Percentiles rank a stretch among this genome's conserved stretches.
Conservation (phyloP, 2,888 invertebrate genomes). For the Drosophila recens region DNA sequence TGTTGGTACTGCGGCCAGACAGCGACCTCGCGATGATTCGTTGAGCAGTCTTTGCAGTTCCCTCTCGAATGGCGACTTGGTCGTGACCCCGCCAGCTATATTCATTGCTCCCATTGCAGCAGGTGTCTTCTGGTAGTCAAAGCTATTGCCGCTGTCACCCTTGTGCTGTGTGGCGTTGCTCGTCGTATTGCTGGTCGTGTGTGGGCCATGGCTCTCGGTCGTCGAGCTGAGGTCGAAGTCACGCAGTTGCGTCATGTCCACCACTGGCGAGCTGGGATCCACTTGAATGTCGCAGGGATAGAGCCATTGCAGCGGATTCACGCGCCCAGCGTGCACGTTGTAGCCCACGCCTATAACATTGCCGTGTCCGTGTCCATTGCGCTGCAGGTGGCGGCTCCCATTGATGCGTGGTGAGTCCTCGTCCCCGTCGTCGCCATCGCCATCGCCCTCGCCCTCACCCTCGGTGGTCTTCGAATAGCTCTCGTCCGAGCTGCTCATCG, state of each 20-base stretch:
- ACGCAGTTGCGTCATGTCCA: conserved; percentile 83
- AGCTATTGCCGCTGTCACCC: conserved; percentile 88
- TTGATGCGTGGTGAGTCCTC: conserved; percentile 83
- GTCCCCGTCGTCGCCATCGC: conserved; percentile 86
- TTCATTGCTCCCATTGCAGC: background rate
- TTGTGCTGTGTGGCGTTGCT: conserved; percentile 87
- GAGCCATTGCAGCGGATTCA: conserved; percentile 87
- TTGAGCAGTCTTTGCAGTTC: conserved; percentile 92
- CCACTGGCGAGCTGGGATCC: conserved; percentile 84
- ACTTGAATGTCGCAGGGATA: conserved; percentile 89
- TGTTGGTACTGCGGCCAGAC: conserved; percentile 64
- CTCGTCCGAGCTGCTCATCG: conserved; percentile 93
- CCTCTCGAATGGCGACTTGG: conserved; percentile 90
- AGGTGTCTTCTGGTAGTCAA: conserved; percentile 86
- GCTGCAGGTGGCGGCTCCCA: conserved; percentile 72
- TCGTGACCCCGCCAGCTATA: conserved; percentile 52
- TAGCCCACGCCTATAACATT: conserved; percentile 24
- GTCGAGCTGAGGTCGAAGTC: conserved; percentile 85
- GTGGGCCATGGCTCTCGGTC: conserved; percentile 86
- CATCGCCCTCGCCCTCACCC: conserved; percentile 87
- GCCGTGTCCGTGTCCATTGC: conserved; percentile 46
- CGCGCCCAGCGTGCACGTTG: conserved; percentile 57
- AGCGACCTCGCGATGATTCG: conserved; percentile 86
- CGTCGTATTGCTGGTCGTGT: conserved; percentile 84
- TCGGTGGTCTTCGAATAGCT: conserved; percentile 93